These are phyloP conservation scores for Sphaerophoria taeniata DNA, from an alignment of 2,888 invertebrate genomes.

Conservation along the genomic window DNA sequence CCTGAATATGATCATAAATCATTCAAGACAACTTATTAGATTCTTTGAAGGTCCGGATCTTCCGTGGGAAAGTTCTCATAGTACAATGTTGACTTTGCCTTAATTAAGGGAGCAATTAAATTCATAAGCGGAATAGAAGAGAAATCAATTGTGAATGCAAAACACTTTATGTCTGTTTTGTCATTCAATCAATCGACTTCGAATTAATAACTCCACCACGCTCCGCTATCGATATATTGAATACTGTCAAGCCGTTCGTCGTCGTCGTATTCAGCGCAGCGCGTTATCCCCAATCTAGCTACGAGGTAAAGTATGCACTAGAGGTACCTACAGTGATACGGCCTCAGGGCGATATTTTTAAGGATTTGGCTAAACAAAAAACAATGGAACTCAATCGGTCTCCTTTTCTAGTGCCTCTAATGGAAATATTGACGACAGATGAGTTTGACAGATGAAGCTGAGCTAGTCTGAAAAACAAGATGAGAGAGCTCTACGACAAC, in stretches of 20 bases:
- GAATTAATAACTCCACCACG: slow-evolving; percentile 78
- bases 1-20: slow-evolving; percentile 51
- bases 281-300: slow-evolving; percentile 29
- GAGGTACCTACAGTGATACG: background rate
- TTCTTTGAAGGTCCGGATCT: slow-evolving; percentile 2
- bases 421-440: slow-evolving; percentile 74
- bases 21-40: slow-evolving; percentile 32
- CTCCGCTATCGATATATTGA: background rate
- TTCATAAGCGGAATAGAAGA: slow-evolving; percentile 35
- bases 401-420: slow-evolving; percentile 38
- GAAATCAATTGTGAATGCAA: slow-evolving; percentile 64
- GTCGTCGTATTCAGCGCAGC: slow-evolving; percentile 1
- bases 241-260: slow-evolving; percentile 57
- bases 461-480: slow-evolving; percentile 41
- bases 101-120: slow-evolving; percentile 68
- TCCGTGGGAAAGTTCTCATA: slow-evolving; percentile 53
- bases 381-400: slow-evolving; percentile 68
- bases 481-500: slow-evolving; percentile 63
- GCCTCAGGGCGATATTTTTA: slow-evolving; percentile 50
- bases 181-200: slow-evolving; percentile 79
- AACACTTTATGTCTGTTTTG: slow-evolving; percentile 76
- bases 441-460: slow-evolving; percentile 68
- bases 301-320: background rate
- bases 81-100: background rate
- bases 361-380: slow-evolving; percentile 69